Evolutionary conservation across 2,113 vertebrate species (phyloP).

Genomic region (Dromas ardeola): DNA sequence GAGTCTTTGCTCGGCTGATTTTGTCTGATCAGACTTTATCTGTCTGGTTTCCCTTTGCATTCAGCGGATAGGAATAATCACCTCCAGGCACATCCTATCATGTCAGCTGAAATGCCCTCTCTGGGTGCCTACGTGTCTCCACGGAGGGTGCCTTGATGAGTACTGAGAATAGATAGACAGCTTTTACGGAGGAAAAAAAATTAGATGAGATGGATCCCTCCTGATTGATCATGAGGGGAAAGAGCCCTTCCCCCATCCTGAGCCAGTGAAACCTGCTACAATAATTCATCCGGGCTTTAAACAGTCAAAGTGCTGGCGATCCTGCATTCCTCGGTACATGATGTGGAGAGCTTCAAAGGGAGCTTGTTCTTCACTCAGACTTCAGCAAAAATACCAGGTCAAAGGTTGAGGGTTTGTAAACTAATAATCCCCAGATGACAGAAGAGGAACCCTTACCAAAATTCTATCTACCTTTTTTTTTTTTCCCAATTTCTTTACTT

Average conservation of each 20-base stretch:
- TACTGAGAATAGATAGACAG: conserved; percentile 1
- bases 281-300: conserved; percentile 57
- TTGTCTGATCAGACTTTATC: conserved; percentile 12
- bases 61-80: conserved; percentile 10
- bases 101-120: background rate
- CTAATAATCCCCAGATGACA: conserved; percentile 75
- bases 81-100: conserved; percentile 14
- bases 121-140: background rate
- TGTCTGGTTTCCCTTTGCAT: background rate
- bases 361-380: conserved; percentile 46
- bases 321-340: conserved; percentile 41
- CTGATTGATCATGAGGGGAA: conserved; percentile 10
- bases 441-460: conserved; percentile 45
- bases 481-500: background rate
- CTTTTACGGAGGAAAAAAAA: background rate
- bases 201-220: background rate
- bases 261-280: background rate
- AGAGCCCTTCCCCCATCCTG: background rate
- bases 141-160: background rate
- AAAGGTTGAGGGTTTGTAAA: conserved; percentile 73
- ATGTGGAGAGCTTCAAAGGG: conserved; percentile 71
- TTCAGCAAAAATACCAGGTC: conserved; percentile 64
- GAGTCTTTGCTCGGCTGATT: background rate
- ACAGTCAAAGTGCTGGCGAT: background rate
- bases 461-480: background rate